Percentiles rank a stretch among this genome's conserved stretches.
phyloP scores from a whole-genome alignment of 2,888 invertebrate genomes.

The Netelia fuscicornis region DNA sequence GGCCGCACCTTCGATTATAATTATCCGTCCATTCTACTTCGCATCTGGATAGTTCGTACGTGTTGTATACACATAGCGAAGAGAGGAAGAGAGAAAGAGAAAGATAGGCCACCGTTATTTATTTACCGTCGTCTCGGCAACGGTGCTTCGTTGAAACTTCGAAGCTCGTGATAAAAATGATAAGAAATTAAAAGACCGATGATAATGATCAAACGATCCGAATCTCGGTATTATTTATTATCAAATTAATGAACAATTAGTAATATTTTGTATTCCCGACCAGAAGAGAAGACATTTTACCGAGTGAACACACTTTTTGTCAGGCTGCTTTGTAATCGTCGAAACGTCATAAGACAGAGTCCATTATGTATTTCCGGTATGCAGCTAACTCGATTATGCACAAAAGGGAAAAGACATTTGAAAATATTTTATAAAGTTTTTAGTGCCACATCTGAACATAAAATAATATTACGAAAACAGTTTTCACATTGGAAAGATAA shows the following conservation, averaged over 20 bases:
- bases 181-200: background rate
- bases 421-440: no score
- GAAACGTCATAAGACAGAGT: no score
- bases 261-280: no score
- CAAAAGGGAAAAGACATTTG: no score
- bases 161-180: slow-evolving; percentile 8
- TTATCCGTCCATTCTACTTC: slow-evolving; percentile 66
- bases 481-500: no score
- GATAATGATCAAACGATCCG: background rate
- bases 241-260: background rate
- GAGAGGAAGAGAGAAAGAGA: slow-evolving; percentile 5
- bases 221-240: background rate
- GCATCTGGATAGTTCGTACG: slow-evolving; percentile 28
- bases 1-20: slow-evolving; percentile 75
- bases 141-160: slow-evolving; percentile 13
- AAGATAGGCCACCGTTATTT: slow-evolving; percentile 51
- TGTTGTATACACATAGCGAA: background rate
- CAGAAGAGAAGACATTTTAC: no score
- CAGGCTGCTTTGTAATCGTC: no score
- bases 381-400: no score
- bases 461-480: no score
- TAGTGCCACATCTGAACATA: no score
- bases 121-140: slow-evolving; percentile 42
- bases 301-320: no score
- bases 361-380: no score